phyloP scores from a whole-genome alignment of 2,113 vertebrate genomes.

The Rana temporaria region DNA sequence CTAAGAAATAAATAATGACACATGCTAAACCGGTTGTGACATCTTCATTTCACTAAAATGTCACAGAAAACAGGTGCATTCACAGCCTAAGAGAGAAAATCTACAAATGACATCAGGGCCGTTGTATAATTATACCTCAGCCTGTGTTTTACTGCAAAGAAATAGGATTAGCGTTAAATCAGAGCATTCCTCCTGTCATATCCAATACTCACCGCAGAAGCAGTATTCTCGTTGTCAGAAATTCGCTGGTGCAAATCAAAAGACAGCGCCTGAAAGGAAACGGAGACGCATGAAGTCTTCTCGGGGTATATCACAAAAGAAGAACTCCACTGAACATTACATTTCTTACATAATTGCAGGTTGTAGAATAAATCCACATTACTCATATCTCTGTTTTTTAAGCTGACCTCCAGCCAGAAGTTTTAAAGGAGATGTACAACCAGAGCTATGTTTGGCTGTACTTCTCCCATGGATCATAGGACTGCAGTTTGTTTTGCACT shows the following conservation, averaged over 20 bases:
- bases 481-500: no score
- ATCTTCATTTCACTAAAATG: conserved; percentile 15
- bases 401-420: no score
- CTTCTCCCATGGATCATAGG: no score
- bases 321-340: no score
- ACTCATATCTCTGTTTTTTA: no score
- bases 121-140: conserved; percentile 9
- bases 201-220: conserved; percentile 82
- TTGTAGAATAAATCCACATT: no score
- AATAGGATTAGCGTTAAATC: conserved; percentile 31
- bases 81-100: not conserved
- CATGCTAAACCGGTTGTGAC: not conserved
- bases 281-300: conserved; percentile 45
- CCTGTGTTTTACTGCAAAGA: not conserved
- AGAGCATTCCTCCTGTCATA: conserved; percentile 17
- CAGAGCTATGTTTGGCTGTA: no score
- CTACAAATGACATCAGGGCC: not conserved
- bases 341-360: no score
- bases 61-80: not conserved
- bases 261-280: conserved; percentile 86
- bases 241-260: conserved; percentile 96
- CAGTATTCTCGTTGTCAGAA: conserved; percentile 85
- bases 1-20: conserved; percentile 7
- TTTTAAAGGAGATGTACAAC: no score
- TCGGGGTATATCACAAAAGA: not conserved